Conservation (phyloP, 2,113 vertebrate genomes). For the Machaerirhynchus nigripectus region DNA sequence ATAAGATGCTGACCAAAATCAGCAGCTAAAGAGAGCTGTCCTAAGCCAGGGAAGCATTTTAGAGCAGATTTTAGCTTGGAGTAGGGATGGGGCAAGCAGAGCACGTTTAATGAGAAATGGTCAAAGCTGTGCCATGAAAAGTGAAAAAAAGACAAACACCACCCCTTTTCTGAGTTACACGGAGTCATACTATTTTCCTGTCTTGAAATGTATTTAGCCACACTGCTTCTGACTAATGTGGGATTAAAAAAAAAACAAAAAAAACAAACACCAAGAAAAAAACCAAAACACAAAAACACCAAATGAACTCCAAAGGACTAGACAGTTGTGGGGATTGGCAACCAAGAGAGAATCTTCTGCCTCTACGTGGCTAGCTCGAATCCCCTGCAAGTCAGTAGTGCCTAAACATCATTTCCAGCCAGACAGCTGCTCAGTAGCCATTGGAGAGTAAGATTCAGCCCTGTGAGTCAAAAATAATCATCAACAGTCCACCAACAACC, state of each 20-base stretch:
- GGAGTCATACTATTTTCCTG: background rate
- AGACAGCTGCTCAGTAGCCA: background rate
- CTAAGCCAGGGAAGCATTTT: background rate
- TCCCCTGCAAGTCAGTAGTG: slow-evolving; percentile 25
- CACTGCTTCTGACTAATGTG: background rate
- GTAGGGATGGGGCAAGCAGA: background rate
- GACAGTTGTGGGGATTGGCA: background rate
- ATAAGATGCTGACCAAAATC: slow-evolving; percentile 99
- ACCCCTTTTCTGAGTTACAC: background rate
- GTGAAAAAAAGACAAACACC: background rate
- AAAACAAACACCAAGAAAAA: background rate
- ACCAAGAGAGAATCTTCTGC: background rate
- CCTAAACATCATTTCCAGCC: slow-evolving; percentile 25
- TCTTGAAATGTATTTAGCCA: background rate
- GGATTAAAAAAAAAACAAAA: background rate
- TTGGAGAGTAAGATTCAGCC: background rate
- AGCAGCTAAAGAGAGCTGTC: slow-evolving; percentile 82
- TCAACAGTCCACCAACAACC: background rate
- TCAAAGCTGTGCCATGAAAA: background rate
- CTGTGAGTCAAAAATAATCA: background rate
- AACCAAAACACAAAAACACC: background rate
- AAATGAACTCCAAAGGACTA: background rate
- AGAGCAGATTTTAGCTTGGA: background rate
- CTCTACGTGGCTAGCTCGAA: background rate
- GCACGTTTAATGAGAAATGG: background rate